A percentile compares a stretch with the other conserved stretches of the same genome.
These are phyloP conservation scores for Harpagoxenus sublaevis DNA, from an alignment of 2,888 invertebrate species.

Conservation along the genomic window DNA sequence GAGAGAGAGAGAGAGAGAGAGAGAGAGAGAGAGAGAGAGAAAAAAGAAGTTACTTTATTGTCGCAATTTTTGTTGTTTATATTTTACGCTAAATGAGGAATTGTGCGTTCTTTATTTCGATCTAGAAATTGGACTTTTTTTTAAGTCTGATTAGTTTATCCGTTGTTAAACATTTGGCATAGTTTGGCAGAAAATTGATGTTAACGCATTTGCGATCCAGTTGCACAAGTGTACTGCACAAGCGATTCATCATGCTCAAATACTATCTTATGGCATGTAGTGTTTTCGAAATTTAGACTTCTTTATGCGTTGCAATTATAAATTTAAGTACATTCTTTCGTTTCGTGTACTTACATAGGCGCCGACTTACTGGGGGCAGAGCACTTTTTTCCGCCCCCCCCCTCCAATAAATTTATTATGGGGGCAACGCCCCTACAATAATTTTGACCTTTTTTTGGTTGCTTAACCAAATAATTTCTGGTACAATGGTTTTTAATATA, in stretches of 20 bases:
- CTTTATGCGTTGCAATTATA: background rate
- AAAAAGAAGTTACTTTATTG: constrained; percentile 4
- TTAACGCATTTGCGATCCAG: background rate
- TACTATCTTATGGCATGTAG: constrained; percentile 53
- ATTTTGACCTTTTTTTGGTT: no score
- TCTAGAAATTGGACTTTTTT: constrained; percentile 66
- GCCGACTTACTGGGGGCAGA: no score
- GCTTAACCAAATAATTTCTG: no score
- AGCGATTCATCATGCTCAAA: constrained; percentile 33
- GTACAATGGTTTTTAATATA: no score
- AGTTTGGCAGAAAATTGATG: background rate
- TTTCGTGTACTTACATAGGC: constrained; percentile 22
- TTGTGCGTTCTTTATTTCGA: constrained; percentile 60
- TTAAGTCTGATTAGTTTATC: constrained; percentile 62
- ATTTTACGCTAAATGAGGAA: constrained; percentile 48
- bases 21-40: background rate
- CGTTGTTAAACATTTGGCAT: constrained; percentile 43
- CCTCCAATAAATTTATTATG: no score
- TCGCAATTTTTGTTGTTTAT: constrained; percentile 34
- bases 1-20: background rate
- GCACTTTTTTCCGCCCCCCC: no score
- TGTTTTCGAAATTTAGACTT: constrained; percentile 23
- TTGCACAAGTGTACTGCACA: constrained; percentile 30
- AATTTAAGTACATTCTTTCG: constrained; percentile 28
- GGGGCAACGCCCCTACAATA: no score